phyloP scores from a whole-genome alignment of 2,888 invertebrate species.

The Lochmaea capreae region DNA sequence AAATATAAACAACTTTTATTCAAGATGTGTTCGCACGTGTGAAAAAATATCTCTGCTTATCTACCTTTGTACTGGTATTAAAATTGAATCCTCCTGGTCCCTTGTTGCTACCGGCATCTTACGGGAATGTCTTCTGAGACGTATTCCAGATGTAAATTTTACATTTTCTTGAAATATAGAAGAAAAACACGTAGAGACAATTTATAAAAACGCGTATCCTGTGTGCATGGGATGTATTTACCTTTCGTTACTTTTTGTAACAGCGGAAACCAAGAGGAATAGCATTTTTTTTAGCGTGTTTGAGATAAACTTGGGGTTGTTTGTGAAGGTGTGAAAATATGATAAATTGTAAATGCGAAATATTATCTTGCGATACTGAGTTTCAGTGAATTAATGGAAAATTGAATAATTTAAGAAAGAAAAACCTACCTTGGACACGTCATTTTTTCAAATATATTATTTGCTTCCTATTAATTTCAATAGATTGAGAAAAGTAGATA shows the following conservation, averaged over 20 bases:
- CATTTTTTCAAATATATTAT: too few relatives aligned
- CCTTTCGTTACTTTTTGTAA: constrained; percentile 43
- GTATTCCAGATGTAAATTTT: constrained; percentile 54
- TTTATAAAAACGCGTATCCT: constrained; percentile 56
- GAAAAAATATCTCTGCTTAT: constrained; percentile 2
- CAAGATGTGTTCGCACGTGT: neutral
- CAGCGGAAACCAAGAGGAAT: constrained; percentile 2
- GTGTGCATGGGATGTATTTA: constrained; percentile 56
- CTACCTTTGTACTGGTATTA: neutral
- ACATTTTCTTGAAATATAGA: constrained; percentile 52
- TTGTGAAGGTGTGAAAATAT: neutral
- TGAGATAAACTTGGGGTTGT: neutral
- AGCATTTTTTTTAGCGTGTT: neutral
- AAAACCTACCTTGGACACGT: too few relatives aligned
- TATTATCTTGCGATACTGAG: neutral
- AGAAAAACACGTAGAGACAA: constrained; percentile 56
- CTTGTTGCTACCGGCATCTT: neutral
- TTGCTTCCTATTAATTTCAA: too few relatives aligned
- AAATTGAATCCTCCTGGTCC: neutral
- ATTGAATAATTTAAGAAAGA: too few relatives aligned
- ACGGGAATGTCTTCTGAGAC: constrained; percentile 51
- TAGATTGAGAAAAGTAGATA: too few relatives aligned
- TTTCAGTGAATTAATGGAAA: too few relatives aligned
- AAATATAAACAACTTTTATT: neutral
- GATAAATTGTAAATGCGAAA: neutral